These are phyloP conservation scores for Dissostichus mawsoni DNA, from an alignment of 2,113 vertebrate genomes.

Conservation along the genomic window DNA sequence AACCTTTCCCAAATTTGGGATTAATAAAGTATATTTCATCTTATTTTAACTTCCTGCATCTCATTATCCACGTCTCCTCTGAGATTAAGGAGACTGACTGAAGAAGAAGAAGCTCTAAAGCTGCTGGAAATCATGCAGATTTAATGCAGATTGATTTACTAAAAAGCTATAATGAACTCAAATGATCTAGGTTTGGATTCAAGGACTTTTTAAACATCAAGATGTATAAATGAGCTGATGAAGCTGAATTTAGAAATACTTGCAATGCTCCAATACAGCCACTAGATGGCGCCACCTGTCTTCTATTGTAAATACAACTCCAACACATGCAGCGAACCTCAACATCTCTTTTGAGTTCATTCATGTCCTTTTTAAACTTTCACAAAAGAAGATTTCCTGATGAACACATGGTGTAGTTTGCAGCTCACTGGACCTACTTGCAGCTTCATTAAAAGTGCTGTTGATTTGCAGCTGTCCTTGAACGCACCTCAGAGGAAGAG, in stretches of 20 bases:
- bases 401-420: not conserved
- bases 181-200: not conserved
- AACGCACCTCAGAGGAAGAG: not conserved
- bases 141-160: not conserved
- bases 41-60: not conserved
- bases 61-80: not conserved
- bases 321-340: not conserved
- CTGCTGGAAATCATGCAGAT: not conserved
- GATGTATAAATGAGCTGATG: not conserved
- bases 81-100: not conserved
- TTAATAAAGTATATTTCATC: too few species aligned
- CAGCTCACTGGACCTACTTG: not conserved
- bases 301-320: not conserved
- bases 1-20: too few species aligned
- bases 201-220: not conserved
- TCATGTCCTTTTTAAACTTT: not conserved
- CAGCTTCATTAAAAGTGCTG: not conserved
- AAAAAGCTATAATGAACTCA: not conserved
- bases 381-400: not conserved
- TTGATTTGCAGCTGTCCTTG: not conserved
- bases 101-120: not conserved
- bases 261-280: not conserved
- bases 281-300: slow-evolving; percentile 42
- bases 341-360: too few species aligned
- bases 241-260: not conserved